Base-by-base conservation (phyloP, 2,888 invertebrate genomes). In the Volucella inanis region DNA sequence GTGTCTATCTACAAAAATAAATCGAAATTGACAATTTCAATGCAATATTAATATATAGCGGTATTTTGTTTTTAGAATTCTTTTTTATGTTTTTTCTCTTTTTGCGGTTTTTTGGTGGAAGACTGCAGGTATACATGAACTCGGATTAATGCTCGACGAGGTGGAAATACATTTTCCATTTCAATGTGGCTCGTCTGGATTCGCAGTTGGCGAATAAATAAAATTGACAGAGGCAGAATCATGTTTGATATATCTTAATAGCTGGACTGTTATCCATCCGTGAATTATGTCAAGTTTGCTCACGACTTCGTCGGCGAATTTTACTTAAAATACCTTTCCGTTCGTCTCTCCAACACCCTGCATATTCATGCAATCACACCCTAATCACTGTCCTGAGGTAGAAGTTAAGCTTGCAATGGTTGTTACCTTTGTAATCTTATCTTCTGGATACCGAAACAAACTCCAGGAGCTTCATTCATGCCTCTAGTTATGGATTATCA, bases 401-500 rank as follows among this genome's bases (percentile, higher is more conserved):
- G 91, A 92, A 72, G 90, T 91, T 0, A 89, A 88, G 15, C 92
- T 92, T 76, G 90, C 52, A 92, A 92, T 88, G 91, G 91, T 22
- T 93, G 94, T 43, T 92, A 93, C 76, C 90, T 97, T 74, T 2
- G 18, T 22, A 22, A 94, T 93, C 54, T 90, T 98, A 38, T 95
- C 95, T 2, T 94, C 96, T 0, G 98, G 98, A 0, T 95, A 95
- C 92, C 94, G 0, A 95, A 95, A 89, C 93, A 94, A 11, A 93
- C 94, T 15, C 91, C 93, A 3, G 90, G 91, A 0, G 92, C 92
- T 12, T 94, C 94, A 0, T 96, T 97, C 89, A 93, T 96, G 75
- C 97, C 97, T 0, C 92, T 98, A 0, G 94, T 95, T 0, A 97
- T 99, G 0, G 99, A 99, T 90, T 99, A 98, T 89, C 93, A 98